These are phyloP conservation scores for Thermophis baileyi DNA, from an alignment of 2,113 vertebrate genomes.

Conservation along the genomic window DNA sequence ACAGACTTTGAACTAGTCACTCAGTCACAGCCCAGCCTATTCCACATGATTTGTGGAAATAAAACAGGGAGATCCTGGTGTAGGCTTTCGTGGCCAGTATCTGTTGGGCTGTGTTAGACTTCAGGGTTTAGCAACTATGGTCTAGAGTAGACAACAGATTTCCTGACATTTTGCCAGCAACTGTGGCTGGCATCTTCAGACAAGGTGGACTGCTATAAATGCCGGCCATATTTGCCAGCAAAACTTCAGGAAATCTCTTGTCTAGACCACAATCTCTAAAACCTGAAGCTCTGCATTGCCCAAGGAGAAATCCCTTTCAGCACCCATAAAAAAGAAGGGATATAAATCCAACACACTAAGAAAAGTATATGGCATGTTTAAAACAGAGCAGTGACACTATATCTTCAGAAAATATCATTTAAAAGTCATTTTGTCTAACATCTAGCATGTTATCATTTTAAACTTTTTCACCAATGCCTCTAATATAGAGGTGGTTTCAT, in stretches of 20 bases:
- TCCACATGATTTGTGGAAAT: not conserved
- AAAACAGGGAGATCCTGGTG: not conserved
- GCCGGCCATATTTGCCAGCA: not conserved
- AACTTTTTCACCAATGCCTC: not conserved
- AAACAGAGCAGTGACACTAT: not conserved
- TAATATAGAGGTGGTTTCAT: not conserved
- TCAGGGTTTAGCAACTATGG: not conserved
- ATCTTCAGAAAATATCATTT: not conserved
- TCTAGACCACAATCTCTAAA: not conserved
- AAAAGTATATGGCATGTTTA: not conserved
- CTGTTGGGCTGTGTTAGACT: not conserved
- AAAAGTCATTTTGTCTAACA: not conserved
- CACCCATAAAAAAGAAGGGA: not conserved
- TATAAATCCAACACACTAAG: not conserved
- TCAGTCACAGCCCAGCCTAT: not conserved
- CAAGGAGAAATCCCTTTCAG: not conserved
- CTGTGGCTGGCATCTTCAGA: not conserved
- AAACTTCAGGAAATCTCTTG: not conserved
- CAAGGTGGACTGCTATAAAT: not conserved
- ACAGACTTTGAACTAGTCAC: not conserved
- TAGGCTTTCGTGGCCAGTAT: not conserved
- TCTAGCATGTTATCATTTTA: not conserved
- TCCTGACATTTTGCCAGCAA: not conserved
- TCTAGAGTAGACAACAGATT: not conserved
- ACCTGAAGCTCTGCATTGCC: not conserved